Evolutionary conservation across 2,888 invertebrate genomes (phyloP).

Genomic region (Caenorhabditis wallacei): DNA sequence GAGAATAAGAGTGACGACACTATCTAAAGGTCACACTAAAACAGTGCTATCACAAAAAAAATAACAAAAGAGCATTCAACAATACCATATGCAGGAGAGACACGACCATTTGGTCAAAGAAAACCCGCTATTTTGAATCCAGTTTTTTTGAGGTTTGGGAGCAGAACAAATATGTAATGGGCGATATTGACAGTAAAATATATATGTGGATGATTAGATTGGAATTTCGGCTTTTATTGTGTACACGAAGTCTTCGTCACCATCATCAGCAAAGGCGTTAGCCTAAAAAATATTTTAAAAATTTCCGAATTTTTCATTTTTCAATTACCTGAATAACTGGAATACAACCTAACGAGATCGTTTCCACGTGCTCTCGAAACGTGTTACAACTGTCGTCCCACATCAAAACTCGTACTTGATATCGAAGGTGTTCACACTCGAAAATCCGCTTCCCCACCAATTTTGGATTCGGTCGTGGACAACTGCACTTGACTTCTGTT

Average conservation of each 20-base stretch:
- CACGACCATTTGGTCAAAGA: constrained; percentile 7
- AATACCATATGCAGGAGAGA: constrained; percentile 32
- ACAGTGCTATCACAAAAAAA: constrained; percentile 53
- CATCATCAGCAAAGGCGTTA: constrained; percentile 77
- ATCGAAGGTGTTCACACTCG: constrained; percentile 82
- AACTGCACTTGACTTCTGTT: constrained; percentile 82
- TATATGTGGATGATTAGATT: constrained; percentile 25
- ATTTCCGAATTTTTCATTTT: neutral
- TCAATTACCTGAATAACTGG: constrained; percentile 82
- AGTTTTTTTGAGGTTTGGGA: constrained; percentile 37
- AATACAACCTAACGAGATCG: constrained; percentile 80
- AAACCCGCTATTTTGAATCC: constrained; percentile 4
- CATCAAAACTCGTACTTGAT: constrained; percentile 81
- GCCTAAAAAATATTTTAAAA: constrained; percentile 73
- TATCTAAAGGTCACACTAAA: constrained; percentile 2
- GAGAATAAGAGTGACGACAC: constrained; percentile 30
- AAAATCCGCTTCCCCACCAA: constrained; percentile 81
- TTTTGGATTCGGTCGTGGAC: constrained; percentile 78
- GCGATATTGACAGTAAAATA: too few species aligned
- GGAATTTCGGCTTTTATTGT: constrained; percentile 77
- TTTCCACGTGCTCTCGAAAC: constrained; percentile 80
- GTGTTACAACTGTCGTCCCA: constrained; percentile 81
- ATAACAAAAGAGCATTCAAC: constrained; percentile 18
- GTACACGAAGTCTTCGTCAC: constrained; percentile 77
- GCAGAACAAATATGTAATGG: neutral